Evolutionary conservation across 2,888 invertebrate genomes (phyloP), one percentile per base, ranked within the genome.

Genomic region (Eupithecia exiguata): DNA sequence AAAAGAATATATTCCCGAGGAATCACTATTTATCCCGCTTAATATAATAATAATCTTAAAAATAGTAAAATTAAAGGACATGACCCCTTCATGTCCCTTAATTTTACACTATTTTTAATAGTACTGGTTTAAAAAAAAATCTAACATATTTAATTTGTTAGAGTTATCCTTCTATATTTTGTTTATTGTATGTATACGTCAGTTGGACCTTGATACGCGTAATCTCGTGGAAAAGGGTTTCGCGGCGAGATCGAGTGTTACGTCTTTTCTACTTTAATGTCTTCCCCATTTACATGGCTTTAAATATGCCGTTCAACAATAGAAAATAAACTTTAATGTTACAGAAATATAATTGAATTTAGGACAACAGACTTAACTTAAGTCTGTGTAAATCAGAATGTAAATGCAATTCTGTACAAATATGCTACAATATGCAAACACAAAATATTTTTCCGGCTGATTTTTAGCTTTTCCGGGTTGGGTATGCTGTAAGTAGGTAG

Each of bases 161-260:
- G 68, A 75, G 68, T 70, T 72, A 70, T 72, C 21, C n/a, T 43
- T 75, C 75, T 70, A 63, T 9, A 12, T 46, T 67, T 21, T 53
- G 25, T n/a, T 10, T 72, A 68, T 63, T 78, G 72, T 88, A 12
- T 90, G 87, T 88, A 86, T 87, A 80, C 83, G 82, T 84, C 81
- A 79, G 82, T 83, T 79, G 77, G 84, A 82, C 84, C 85, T 85
- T 88, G 89, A 92, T 90, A 89, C 85, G 89, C 85, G 90, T 92
- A 92, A 93, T 92, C 91, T 92, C 83, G 85, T 79, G 87, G 88
- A 90, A 90, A 92, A 89, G 90, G 92, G 91, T 88, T 86, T 78
- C 76, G 74, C 53, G 77, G 74, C 43, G 77, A 77, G 80, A 80
- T 74, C 77, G 81, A 75, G 82, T 82, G 80, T 83, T 83, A 83